Conservation (phyloP, 1,140 invertebrate species). For the Orchesella cincta region DNA sequence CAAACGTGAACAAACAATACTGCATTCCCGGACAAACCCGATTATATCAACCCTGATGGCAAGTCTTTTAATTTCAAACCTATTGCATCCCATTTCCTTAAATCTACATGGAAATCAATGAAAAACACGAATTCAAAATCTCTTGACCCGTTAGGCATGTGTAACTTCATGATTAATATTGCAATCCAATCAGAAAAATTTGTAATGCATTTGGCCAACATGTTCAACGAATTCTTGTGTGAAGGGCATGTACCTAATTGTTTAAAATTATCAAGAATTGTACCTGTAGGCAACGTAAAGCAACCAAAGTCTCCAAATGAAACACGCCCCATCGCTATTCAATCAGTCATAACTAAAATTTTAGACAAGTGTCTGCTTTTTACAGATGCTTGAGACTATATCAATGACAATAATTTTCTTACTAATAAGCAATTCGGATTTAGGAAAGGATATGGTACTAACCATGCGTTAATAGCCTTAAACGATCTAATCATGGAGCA, state of each 20-base stretch:
- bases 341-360: background rate
- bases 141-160: background rate
- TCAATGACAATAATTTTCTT: slow-evolving; percentile 5
- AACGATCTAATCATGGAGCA: too few relatives aligned
- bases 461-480: too few relatives aligned
- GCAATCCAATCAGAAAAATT: background rate
- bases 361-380: slow-evolving; percentile 7
- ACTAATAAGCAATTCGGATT: slow-evolving; percentile 33
- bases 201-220: background rate
- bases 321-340: background rate
- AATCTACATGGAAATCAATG: background rate
- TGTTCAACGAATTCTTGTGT: background rate
- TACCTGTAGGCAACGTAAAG: background rate
- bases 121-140: background rate
- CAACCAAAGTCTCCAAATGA: background rate
- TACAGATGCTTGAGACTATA: background rate
- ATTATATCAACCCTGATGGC: background rate
- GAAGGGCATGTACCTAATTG: background rate
- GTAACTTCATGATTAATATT: background rate
- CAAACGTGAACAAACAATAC: background rate
- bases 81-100: background rate
- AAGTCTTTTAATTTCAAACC: background rate
- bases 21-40: background rate
- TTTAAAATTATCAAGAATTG: background rate
- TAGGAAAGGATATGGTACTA: slow-evolving; percentile 21